A percentile compares a stretch with the other conserved stretches of the same genome.
These are phyloP conservation scores for Poecile atricapillus DNA, from an alignment of 2,113 vertebrate species.

Conservation along the genomic window DNA sequence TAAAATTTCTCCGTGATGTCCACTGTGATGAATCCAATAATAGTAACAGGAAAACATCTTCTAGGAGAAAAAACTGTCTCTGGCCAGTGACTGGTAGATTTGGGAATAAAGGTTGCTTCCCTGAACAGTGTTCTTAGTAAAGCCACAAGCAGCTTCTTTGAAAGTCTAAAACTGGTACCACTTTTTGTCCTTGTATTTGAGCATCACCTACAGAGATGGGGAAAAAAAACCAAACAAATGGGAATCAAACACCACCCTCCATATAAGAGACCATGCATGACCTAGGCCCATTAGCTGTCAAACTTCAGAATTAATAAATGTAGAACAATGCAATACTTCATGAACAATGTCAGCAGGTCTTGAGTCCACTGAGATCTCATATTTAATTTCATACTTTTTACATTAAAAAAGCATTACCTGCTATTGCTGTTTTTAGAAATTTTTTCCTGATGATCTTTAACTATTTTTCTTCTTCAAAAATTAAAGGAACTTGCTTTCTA, in stretches of 20 bases:
- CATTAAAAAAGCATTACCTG: background rate
- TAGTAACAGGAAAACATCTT: slow-evolving; percentile 58
- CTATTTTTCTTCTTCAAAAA: background rate
- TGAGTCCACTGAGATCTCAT: background rate
- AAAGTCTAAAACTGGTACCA: slow-evolving; percentile 96
- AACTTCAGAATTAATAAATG: background rate
- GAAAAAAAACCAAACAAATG: background rate
- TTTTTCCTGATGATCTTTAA: background rate
- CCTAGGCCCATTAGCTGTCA: background rate
- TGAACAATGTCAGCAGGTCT: background rate
- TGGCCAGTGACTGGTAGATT: slow-evolving; percentile 56
- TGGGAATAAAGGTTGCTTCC: slow-evolving; percentile 73
- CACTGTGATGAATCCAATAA: slow-evolving; percentile 47
- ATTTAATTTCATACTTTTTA: background rate
- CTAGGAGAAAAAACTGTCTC: slow-evolving; percentile 61
- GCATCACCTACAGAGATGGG: slow-evolving; percentile 85
- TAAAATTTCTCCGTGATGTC: slow-evolving; percentile 40
- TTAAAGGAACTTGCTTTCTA: background rate
- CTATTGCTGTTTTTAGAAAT: background rate
- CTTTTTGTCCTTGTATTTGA: slow-evolving; percentile 99
- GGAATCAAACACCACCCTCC: background rate
- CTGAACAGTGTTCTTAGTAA: slow-evolving; percentile 64
- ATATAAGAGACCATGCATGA: background rate
- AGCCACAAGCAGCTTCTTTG: slow-evolving; percentile 39
- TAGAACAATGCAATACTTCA: background rate